Base-by-base conservation (phyloP, 1,140 invertebrate species). In the Eufriesea mexicana region DNA sequence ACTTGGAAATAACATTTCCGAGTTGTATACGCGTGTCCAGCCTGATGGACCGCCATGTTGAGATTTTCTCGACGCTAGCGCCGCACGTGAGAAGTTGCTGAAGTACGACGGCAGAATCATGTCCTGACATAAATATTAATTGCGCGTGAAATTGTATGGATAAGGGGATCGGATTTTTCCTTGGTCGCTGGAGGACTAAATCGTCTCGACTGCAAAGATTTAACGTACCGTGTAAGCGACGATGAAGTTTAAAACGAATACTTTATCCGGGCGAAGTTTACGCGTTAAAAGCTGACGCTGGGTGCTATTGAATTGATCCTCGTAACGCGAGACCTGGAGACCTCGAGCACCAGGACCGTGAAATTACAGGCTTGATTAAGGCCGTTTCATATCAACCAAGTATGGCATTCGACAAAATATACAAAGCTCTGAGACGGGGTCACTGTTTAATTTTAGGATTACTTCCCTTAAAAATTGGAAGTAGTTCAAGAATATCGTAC, bases 201-300 rank as follows among this genome's bases (percentile, higher is more conserved):
- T 82, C 62, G 72, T 51, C 49, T 42, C 49, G 18, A 64, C 18
- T 9, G n/a, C 49, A 59, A 64, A 61, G 73, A 82, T 68, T 82
- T 76, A 82, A 76, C 73, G 72, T 82, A 82, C 72, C 79, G 79
- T 82, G 62, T 82, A 82, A 82, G 79, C 57, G 79, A 82, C 72
- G 73, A 82, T 76, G 79, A 76, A 82, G 72, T 67, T 76, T 59
- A 42, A 67, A 76, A 82, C 45, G 73, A 73, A 54, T 57, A 67
- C 51, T 82, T 82, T 76, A 81, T 59, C 51, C 42, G 59, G 55
- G 51, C 42, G 51, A 75, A 55, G 72, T 82, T 82, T 76, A 66
- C 61, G 49, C n/a, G 59, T 42, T 57, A 16, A 51, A 23, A 42
- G 49, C 10, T 47, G 4, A 16, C 42, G 45, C 49, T 55, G 23